Conservation (phyloP, 2,888 invertebrate species). For the Dichetophora obliterata region DNA sequence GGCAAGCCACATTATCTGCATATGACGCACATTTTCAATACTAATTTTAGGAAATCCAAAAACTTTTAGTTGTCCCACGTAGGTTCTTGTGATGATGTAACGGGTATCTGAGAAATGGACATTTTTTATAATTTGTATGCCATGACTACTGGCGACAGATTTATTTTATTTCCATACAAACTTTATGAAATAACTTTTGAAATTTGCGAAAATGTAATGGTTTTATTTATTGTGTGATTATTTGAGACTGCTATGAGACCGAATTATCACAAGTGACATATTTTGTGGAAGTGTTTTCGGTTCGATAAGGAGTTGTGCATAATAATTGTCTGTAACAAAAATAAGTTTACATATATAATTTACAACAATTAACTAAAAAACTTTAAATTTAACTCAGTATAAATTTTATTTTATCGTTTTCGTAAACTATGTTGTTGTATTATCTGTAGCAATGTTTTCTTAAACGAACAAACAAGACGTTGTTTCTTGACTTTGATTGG, state of each 20-base stretch:
- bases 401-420: too few relatives aligned
- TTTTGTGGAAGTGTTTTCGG: not conserved
- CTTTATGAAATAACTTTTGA: not conserved
- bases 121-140: not conserved
- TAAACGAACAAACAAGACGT: too few relatives aligned
- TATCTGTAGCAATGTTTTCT: too few relatives aligned
- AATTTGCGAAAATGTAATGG: not conserved
- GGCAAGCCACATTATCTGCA: constrained; percentile 28
- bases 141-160: constrained; percentile 16
- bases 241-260: not conserved
- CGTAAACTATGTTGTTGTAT: too few relatives aligned
- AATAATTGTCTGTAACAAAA: not conserved
- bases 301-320: not conserved
- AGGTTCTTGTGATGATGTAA: not conserved
- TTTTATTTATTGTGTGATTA: not conserved
- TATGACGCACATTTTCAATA: constrained; percentile 36
- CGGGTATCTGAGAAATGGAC: not conserved
- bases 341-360: too few relatives aligned
- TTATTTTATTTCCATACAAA: constrained; percentile 22
- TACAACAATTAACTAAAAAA: too few relatives aligned
- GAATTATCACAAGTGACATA: not conserved
- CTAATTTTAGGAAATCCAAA: not conserved
- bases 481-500: too few relatives aligned
- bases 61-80: not conserved
- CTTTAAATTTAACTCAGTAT: too few relatives aligned